Evolutionary conservation across 2,888 invertebrate genomes (phyloP).

Genomic region (Bhutanitis thaidina): DNA sequence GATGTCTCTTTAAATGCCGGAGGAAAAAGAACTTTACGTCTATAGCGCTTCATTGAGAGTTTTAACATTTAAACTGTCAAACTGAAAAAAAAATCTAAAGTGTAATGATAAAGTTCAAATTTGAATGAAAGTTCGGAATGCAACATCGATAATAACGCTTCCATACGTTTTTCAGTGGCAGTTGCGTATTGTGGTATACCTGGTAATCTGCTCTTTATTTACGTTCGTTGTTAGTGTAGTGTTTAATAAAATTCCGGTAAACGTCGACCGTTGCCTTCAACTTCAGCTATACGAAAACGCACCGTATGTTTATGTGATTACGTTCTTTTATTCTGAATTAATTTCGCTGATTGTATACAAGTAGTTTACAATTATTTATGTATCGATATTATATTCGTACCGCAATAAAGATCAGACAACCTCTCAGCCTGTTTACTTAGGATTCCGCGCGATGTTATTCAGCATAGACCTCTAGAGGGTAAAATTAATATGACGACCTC

Average conservation of each 20-base stretch:
- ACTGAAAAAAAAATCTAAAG: neutral
- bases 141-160: neutral
- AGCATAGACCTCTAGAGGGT: too few relatives aligned
- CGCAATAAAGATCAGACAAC: too few relatives aligned
- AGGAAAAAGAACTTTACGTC: constrained; percentile 2
- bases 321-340: too few relatives aligned
- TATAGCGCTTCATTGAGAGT: constrained; percentile 3
- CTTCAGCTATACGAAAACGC: neutral
- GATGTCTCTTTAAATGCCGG: constrained; percentile 24
- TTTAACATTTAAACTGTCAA: neutral
- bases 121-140: neutral
- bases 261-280: constrained; percentile 9
- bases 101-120: neutral
- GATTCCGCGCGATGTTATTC: too few relatives aligned
- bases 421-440: too few relatives aligned
- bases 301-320: neutral
- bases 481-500: too few relatives aligned
- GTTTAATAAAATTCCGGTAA: constrained; percentile 43
- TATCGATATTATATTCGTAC: too few relatives aligned
- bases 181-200: constrained; percentile 39
- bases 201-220: constrained; percentile 45
- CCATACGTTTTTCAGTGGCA: constrained; percentile 18
- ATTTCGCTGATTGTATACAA: too few relatives aligned
- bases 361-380: too few relatives aligned
- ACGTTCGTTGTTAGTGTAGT: constrained; percentile 33